Evolutionary conservation across 2,888 invertebrate species (phyloP).

Genomic region (Plutella xylostella): DNA sequence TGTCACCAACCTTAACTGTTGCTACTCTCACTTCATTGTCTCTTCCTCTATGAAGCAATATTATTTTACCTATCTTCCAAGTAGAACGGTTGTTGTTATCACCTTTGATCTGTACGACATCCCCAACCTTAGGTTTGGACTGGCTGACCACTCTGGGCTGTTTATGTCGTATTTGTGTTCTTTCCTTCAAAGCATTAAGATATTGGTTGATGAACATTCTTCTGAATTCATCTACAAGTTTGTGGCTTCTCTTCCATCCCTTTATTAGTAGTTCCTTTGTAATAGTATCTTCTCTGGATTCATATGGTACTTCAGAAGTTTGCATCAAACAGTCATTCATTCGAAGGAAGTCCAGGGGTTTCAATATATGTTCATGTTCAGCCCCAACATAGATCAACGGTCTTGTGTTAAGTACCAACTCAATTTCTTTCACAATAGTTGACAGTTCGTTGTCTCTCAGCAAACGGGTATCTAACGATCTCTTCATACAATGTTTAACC

Average conservation of each 20-base stretch:
- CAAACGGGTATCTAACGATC: conserved; percentile 1
- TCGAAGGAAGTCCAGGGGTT: conserved; percentile 7
- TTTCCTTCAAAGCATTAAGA: conserved; percentile 7
- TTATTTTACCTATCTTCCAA: conserved; percentile 11
- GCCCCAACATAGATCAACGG: conserved; percentile 5
- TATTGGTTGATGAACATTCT: conserved; percentile 8
- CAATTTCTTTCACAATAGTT: conserved; percentile 7
- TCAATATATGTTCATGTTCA: conserved; percentile 7
- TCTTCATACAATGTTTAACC: conserved; percentile 8
- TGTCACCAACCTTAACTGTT: conserved; percentile 6
- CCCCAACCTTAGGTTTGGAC: background rate
- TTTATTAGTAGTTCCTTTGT: conserved; percentile 11
- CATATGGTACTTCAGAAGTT: background rate
- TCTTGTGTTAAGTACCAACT: conserved; percentile 7
- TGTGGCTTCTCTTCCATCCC: conserved; percentile 13
- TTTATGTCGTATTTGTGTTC: conserved; percentile 3
- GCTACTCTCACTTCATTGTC: conserved; percentile 10
- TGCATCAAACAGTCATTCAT: background rate
- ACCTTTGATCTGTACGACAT: conserved; percentile 11
- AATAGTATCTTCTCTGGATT: background rate
- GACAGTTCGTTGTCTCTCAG: background rate
- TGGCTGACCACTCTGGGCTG: conserved; percentile 3
- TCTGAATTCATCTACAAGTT: conserved; percentile 9
- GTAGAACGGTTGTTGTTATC: conserved; percentile 6
- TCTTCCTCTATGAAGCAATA: conserved; percentile 1